These are phyloP conservation scores for Drosophila auraria DNA, from an alignment of 1,140 invertebrate genomes.

Conservation along the genomic window DNA sequence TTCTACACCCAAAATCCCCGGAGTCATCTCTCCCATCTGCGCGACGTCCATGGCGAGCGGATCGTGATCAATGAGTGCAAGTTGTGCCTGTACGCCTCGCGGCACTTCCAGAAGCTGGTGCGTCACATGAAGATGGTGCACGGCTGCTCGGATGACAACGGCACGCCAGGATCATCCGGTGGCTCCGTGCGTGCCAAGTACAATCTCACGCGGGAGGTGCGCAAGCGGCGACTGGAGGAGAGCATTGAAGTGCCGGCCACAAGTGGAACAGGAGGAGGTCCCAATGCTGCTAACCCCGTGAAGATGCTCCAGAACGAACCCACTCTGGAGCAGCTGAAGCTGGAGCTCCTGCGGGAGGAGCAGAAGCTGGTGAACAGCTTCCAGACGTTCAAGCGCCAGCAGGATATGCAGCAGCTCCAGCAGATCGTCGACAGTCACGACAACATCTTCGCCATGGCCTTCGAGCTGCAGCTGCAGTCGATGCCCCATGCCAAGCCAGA, in stretches of 20 bases:
- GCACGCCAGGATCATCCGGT: constrained; percentile 40
- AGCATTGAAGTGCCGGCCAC: constrained; percentile 50
- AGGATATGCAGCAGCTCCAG: constrained; percentile 61
- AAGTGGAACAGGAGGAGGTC: not conserved
- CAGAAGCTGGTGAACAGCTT: constrained; percentile 60
- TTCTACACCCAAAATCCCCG: constrained; percentile 93
- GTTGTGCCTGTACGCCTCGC: constrained; percentile 94
- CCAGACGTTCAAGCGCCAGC: constrained; percentile 62
- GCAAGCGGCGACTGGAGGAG: constrained; percentile 73
- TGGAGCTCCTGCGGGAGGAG: constrained; percentile 63
- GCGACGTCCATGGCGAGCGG: constrained; percentile 91
- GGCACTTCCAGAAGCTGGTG: constrained; percentile 93
- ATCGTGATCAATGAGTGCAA: constrained; percentile 93
- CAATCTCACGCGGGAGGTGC: constrained; percentile 67
- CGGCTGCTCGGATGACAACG: constrained; percentile 81
- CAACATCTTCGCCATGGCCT: constrained; percentile 78
- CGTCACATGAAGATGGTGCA: constrained; percentile 93
- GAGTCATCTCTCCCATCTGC: constrained; percentile 91
- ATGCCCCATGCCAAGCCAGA: constrained; percentile 37
- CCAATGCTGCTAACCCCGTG: not conserved
- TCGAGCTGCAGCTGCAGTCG: constrained; percentile 58
- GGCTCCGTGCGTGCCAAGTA: constrained; percentile 54
- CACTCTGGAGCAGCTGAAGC: constrained; percentile 70
- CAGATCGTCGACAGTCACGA: constrained; percentile 42
- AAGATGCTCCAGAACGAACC: constrained; percentile 41